phyloP scores from a whole-genome alignment of 2,797 vertebrate genomes.

The Cirrhinus molitorella region DNA sequence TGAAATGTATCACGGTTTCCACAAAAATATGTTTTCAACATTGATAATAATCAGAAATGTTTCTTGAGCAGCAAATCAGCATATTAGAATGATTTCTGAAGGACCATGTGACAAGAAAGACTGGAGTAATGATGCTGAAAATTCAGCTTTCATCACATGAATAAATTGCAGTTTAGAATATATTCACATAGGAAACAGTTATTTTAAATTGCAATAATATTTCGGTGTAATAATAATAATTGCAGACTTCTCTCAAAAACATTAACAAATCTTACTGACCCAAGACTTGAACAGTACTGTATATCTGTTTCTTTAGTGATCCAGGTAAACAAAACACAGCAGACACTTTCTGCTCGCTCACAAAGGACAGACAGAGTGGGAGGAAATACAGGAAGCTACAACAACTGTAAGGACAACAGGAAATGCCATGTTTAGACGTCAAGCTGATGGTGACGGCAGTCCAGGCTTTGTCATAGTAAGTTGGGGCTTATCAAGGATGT shows the following conservation, averaged over 20 bases:
- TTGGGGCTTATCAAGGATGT: slow-evolving; percentile 1
- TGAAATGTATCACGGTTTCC: too few relatives aligned
- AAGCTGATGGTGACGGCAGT: slow-evolving; percentile 66
- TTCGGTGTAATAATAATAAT: not conserved
- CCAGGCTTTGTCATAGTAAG: slow-evolving; percentile 62
- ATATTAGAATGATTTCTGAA: not conserved
- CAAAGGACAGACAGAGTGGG: slow-evolving; percentile 30
- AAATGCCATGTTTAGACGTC: slow-evolving; percentile 76
- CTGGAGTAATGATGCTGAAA: not conserved
- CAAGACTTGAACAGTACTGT: not conserved
- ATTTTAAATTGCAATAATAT: not conserved
- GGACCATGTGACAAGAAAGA: not conserved
- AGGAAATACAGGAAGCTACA: slow-evolving; percentile 69
- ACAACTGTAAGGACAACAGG: slow-evolving; percentile 72
- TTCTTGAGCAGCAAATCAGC: not conserved
- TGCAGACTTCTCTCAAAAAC: not conserved
- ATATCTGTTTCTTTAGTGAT: not conserved
- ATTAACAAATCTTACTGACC: not conserved
- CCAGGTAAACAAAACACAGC: slow-evolving; percentile 5
- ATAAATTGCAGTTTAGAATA: not conserved
- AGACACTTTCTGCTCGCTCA: not conserved
- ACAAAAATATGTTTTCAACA: too few relatives aligned
- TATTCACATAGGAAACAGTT: not conserved
- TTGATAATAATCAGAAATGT: not conserved
- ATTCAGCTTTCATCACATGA: not conserved